These are phyloP conservation scores for Muraenolepis orangiensis DNA, from an alignment of 2,797 vertebrate species.

Conservation along the genomic window DNA sequence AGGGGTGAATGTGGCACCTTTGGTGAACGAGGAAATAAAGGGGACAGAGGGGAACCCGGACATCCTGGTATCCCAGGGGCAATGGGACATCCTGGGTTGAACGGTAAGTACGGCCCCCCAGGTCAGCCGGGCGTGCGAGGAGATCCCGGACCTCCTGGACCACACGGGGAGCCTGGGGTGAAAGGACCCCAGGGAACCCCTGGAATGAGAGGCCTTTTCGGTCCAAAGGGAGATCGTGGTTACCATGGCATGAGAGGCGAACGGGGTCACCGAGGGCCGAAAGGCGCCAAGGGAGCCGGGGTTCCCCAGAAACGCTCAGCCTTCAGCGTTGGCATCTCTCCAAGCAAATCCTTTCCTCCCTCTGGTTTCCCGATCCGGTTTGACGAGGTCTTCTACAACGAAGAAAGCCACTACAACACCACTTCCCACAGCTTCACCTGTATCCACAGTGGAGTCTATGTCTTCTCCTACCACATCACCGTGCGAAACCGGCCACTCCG, in stretches of 20 bases:
- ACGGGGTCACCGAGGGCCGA: constrained; percentile 79
- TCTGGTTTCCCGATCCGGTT: constrained; percentile 87
- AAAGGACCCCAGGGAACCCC: constrained; percentile 71
- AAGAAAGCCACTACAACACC: constrained; percentile 83
- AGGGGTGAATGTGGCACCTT: constrained; percentile 81
- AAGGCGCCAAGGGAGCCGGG: constrained; percentile 79
- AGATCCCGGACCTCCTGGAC: constrained; percentile 78
- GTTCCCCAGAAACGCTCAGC: constrained; percentile 70
- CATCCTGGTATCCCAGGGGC: constrained; percentile 80
- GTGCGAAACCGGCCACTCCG: constrained; percentile 87
- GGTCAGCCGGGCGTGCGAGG: constrained; percentile 82
- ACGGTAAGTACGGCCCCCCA: constrained; percentile 75
- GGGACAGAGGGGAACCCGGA: constrained; percentile 81
- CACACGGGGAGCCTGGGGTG: constrained; percentile 80
- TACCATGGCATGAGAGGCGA: constrained; percentile 84
- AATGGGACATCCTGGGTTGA: constrained; percentile 79
- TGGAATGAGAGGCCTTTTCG: constrained; percentile 79
- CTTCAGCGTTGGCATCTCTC: constrained; percentile 88
- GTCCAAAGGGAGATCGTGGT: constrained; percentile 84
- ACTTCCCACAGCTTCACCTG: constrained; percentile 87
- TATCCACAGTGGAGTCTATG: constrained; percentile 81
- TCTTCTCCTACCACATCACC: constrained; percentile 92
- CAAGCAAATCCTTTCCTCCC: constrained; percentile 86
- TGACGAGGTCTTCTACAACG: constrained; percentile 89
- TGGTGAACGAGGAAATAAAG: constrained; percentile 81